These are phyloP conservation scores for Eira barbara DNA, from an alignment of 2,113 vertebrate genomes.

Conservation along the genomic window DNA sequence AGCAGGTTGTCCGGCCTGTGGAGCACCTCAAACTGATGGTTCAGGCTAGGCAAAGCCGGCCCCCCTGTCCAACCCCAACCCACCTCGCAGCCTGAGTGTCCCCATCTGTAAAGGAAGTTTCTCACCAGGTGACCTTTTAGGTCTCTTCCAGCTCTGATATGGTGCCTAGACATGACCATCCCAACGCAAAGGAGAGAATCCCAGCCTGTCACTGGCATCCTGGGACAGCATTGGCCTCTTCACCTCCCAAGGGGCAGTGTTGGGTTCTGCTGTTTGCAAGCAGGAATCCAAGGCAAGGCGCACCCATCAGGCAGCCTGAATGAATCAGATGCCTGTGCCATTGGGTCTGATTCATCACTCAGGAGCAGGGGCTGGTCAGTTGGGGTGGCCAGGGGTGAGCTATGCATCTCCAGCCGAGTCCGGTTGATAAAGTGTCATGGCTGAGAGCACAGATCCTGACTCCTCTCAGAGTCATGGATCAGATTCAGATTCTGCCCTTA, in stretches of 20 bases:
- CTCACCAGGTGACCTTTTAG: background rate
- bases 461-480: background rate
- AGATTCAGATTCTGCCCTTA: background rate
- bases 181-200: background rate
- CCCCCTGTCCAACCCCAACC: background rate
- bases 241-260: background rate
- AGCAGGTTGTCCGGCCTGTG: too few relatives aligned
- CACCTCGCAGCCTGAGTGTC: background rate
- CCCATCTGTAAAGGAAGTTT: background rate
- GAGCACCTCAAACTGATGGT: background rate
- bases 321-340: too few relatives aligned
- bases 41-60: background rate
- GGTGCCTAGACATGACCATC: background rate
- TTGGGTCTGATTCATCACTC: background rate
- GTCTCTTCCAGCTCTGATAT: background rate
- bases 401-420: rapidly evolving
- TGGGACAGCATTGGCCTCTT: background rate
- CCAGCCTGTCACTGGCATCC: background rate
- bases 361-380: background rate
- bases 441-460: background rate
- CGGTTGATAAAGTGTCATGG: rapidly evolving
- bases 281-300: background rate
- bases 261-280: background rate
- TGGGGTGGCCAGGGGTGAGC: rapidly evolving
- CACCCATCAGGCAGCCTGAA: too few relatives aligned